Base-by-base conservation (phyloP, 92 coral and sea anemone genomes). In the Palythoa grandiflora region DNA sequence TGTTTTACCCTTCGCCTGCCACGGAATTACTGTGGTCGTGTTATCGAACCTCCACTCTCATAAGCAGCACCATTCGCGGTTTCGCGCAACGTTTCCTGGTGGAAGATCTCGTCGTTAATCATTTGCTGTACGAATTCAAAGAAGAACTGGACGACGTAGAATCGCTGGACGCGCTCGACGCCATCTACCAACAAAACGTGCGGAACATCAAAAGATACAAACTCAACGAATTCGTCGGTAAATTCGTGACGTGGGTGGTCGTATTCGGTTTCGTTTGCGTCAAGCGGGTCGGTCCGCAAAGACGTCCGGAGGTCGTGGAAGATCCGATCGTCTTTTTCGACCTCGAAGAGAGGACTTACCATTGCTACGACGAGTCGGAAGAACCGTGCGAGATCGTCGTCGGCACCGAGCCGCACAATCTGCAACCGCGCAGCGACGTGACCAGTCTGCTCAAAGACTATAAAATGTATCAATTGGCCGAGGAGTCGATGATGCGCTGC, bases 401-500 rank as follows among this genome's bases (percentile, higher is more conserved):
- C n/a, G 65, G 3, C 1, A 57, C 65, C n/a, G 65, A 57, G 12
- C 65, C 65, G 3, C 65, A 57, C 10, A 57, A 57, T 57, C 1
- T 57, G 3, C 65, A 57, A 57, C 65, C 65, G n/a, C 3, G 65
- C 16, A 57, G 65, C 12, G 65, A 57, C n/a, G 16, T 57, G 3
- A 13, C 16, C 12, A 57, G 17, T 10, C 12, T 57, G 65, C 65
- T 57, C 12, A 13, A 57, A 13, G 65, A 15, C 2, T 68, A 68
- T 8, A 68, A 68, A 4, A 68, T 68, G 73, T 19, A 68, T 68
- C 73, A 68, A 14, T 3, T 68, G 2, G 73, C 19, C 40, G 73
- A 68, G 14, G 73, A 68, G 12, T 68, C 73, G 16, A 68, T 68
- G 73, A 68, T 68, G 73, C 73, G 73, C n/a, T 68, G 73, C 19